Evolutionary conservation across 2,113 vertebrate species (phyloP).

Genomic region (Lagopus muta): DNA sequence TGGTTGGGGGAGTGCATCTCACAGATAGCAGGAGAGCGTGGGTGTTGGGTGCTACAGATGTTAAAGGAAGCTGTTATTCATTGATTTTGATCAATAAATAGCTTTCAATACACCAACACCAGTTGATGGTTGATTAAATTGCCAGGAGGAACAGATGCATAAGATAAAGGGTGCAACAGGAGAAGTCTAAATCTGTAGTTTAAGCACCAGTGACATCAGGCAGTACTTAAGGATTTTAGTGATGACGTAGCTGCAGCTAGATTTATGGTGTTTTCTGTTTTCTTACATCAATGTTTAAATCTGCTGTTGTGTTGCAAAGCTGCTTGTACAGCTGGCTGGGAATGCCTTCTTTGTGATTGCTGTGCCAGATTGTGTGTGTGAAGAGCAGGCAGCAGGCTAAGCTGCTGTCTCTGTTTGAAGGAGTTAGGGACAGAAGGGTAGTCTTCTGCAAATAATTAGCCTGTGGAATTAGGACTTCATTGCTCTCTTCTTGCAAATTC

Average conservation of each 20-base stretch:
- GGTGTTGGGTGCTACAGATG: not conserved
- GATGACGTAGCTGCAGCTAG: not conserved
- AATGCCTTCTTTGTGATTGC: not conserved
- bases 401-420: not conserved
- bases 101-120: not conserved
- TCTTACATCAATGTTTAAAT: not conserved
- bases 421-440: not conserved
- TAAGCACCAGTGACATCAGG: fast-evolving
- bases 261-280: not conserved
- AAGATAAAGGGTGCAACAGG: not conserved
- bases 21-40: not conserved
- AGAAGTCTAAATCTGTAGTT: not conserved
- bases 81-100: not conserved
- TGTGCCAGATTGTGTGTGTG: fast-evolving
- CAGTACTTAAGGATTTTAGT: not conserved
- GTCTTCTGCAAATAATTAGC: not conserved
- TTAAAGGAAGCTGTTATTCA: not conserved
- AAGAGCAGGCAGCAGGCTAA: not conserved
- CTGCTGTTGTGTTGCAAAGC: not conserved
- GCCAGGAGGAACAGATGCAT: not conserved
- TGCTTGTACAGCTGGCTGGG: not conserved
- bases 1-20: not conserved
- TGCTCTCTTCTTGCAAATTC: not conserved
- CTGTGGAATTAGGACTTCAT: not conserved
- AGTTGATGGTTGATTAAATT: not conserved